Conservation (phyloP, 2,888 invertebrate species). For the Eustalomyia histrio region DNA sequence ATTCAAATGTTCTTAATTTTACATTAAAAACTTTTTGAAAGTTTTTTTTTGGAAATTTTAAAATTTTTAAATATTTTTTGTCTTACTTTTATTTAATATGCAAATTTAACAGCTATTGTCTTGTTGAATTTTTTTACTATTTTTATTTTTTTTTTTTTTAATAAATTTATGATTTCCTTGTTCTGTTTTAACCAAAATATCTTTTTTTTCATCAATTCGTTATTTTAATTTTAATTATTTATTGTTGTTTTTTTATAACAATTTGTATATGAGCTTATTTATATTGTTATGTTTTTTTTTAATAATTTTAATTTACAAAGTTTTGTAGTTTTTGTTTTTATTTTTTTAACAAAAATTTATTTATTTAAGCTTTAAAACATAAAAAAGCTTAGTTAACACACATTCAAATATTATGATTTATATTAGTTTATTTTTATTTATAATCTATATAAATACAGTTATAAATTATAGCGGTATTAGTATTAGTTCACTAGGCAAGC, state of each 20-base stretch:
- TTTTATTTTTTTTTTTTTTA: background rate
- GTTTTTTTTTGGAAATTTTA: background rate
- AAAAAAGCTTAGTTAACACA: conserved; percentile 31
- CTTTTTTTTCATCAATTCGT: background rate
- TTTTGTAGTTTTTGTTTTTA: conserved; percentile 15
- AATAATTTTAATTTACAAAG: conserved; percentile 28
- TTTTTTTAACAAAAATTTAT: no score
- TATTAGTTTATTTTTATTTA: conserved; percentile 28
- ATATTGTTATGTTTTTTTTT: background rate
- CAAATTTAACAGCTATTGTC: conserved; percentile 38
- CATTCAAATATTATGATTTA: background rate
- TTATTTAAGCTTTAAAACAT: conserved; percentile 29
- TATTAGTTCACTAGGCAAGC: conserved; percentile 47
- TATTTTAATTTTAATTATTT: background rate
- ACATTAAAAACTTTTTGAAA: background rate
- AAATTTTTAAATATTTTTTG: background rate
- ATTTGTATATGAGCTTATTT: conserved; percentile 11
- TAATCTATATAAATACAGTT: conserved; percentile 45
- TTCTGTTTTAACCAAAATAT: background rate
- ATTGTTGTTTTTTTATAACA: background rate
- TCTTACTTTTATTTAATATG: background rate
- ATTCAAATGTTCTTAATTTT: no score
- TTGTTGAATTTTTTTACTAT: conserved; percentile 17
- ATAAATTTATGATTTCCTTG: background rate
- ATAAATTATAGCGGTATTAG: conserved; percentile 40